Conservation (phyloP, 2,888 invertebrate species). For the Heliconius ismenius region DNA sequence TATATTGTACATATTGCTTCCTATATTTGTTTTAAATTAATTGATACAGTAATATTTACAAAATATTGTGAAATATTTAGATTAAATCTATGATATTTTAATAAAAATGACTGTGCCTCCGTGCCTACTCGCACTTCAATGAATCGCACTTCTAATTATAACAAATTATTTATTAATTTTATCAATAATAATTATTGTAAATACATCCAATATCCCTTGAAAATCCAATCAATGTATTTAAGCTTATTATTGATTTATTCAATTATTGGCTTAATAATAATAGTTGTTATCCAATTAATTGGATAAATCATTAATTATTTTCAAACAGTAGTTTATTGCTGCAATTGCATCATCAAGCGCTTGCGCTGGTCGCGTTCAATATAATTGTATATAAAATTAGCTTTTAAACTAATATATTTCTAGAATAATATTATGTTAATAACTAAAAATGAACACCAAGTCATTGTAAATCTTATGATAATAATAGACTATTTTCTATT, state of each 20-base stretch:
- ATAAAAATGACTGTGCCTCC: conserved; percentile 72
- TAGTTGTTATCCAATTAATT: conserved; percentile 4
- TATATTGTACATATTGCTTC: no score
- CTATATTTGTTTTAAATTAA: background rate
- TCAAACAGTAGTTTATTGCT: conserved; percentile 5
- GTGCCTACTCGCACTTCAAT: conserved; percentile 64
- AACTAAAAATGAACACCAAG: conserved; percentile 53
- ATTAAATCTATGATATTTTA: conserved; percentile 46
- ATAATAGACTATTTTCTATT: conserved; percentile 48
- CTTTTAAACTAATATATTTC: conserved; percentile 31
- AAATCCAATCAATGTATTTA: conserved; percentile 4
- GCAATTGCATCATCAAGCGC: conserved; percentile 28
- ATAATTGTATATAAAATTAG: conserved; percentile 40
- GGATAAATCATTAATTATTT: conserved; percentile 58
- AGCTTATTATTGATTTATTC: conserved; percentile 14
- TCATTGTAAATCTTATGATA: conserved; percentile 62
- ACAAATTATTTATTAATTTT: conserved; percentile 46
- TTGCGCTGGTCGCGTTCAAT: conserved; percentile 39
- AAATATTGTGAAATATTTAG: conserved; percentile 41
- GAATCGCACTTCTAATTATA: conserved; percentile 69
- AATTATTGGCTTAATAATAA: background rate
- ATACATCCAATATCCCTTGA: conserved; percentile 17
- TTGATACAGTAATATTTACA: conserved; percentile 25
- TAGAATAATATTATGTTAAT: conserved; percentile 40
- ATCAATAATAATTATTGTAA: conserved; percentile 23